Evolutionary conservation across 2,888 invertebrate species (phyloP).

Genomic region (Drosophila flavopinicola): DNA sequence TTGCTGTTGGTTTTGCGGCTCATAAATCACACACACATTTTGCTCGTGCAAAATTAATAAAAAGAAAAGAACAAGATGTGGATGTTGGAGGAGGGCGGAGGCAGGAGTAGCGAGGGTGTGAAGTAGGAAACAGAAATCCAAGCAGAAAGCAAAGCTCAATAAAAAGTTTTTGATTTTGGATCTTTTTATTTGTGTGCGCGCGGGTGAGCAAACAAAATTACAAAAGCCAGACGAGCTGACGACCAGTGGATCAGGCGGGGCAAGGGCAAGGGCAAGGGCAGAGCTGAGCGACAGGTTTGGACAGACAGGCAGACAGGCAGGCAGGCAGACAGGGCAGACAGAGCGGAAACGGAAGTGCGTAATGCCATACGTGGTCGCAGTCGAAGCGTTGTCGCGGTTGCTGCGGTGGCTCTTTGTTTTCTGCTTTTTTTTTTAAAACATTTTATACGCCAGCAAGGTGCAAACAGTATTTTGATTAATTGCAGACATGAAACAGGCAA

Average conservation of each 20-base stretch:
- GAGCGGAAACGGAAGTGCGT: constrained; percentile 73
- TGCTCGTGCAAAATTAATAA: constrained; percentile 66
- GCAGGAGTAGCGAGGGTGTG: not conserved
- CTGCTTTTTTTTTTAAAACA: constrained; percentile 11
- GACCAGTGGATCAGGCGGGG: not conserved
- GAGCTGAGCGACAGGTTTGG: constrained; percentile 11
- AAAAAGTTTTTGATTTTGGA: constrained; percentile 68
- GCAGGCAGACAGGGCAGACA: constrained; percentile 26
- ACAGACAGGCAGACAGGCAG: not conserved
- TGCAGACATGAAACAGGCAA: constrained; percentile 57
- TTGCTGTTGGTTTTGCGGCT: constrained; percentile 62
- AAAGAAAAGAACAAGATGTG: constrained; percentile 5
- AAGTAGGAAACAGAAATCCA: not conserved
- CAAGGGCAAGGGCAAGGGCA: not conserved
- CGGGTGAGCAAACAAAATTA: constrained; percentile 49
- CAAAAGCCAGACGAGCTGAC: constrained; percentile 21
- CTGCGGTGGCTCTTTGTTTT: constrained; percentile 12
- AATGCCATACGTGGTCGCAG: constrained; percentile 65
- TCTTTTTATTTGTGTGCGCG: constrained; percentile 50
- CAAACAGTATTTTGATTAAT: constrained; percentile 71
- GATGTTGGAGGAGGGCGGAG: not conserved
- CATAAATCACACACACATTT: constrained; percentile 68
- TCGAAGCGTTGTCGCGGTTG: constrained; percentile 10
- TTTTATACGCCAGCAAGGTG: constrained; percentile 52
- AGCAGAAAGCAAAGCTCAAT: constrained; percentile 53